Evolutionary conservation across 2,888 invertebrate species (phyloP).

Genomic region (Cerceris rybyensis): DNA sequence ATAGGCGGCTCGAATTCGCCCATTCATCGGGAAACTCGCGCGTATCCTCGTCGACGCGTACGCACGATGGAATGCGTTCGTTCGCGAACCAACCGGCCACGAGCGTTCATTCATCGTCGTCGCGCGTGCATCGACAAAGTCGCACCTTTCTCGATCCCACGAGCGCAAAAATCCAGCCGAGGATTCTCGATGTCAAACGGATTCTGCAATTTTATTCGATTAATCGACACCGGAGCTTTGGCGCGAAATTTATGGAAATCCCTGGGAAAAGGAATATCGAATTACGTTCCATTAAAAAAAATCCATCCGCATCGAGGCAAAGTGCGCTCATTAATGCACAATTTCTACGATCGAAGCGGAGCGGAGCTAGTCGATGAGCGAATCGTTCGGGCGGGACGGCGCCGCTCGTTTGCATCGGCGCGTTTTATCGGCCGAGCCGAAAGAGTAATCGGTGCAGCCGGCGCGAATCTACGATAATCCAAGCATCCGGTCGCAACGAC

Average conservation of each 20-base stretch:
- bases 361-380: neutral
- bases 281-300: neutral
- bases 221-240: slow-evolving; percentile 1
- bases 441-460: neutral
- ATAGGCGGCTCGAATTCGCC: slow-evolving; percentile 48
- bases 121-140: neutral
- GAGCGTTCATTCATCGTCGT: slow-evolving; percentile 16
- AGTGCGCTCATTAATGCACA: neutral
- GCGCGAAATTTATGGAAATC: too few species aligned
- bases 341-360: neutral
- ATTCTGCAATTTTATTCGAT: slow-evolving; percentile 10
- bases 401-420: slow-evolving; percentile 22
- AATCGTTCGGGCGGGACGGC: neutral
- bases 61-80: slow-evolving; percentile 9
- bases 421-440: slow-evolving; percentile 25
- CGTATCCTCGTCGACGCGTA: slow-evolving; percentile 6
- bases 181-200: neutral
- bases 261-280: too few species aligned
- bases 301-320: neutral
- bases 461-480: neutral
- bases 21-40: slow-evolving; percentile 29
- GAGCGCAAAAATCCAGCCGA: neutral
- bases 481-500: slow-evolving; percentile 21
- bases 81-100: neutral
- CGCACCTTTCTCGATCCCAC: neutral